Base-by-base conservation (phyloP, 1,140 invertebrate genomes). In the Psilanteris sp. region DNA sequence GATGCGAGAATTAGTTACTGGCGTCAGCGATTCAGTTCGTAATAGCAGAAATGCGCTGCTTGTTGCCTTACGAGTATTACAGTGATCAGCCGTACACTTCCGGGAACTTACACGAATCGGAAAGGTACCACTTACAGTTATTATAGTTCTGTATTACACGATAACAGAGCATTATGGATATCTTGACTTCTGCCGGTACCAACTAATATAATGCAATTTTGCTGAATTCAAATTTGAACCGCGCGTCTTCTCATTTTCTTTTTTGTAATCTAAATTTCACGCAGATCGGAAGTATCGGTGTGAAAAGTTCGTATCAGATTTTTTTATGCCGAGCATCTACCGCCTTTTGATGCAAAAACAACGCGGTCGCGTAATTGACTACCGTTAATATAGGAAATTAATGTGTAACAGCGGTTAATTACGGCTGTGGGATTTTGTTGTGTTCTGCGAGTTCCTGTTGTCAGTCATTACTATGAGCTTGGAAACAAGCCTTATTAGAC, bases 81-180 rank as follows among this genome's bases (percentile, higher is more conserved):
- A 77, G 79, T 82, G 76, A 80, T 85, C 79, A 79, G 73, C n/a
- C 68, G 74, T 27, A 39, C 44, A 75, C 64, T 68, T 75, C 66
- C 57, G 46, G 61, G 57, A 68, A 66, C 67, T 59, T 70, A 54
- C 74, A 78, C 75, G 70, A 61, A 62, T 57, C 74, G 79, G 79
- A 79, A 78, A 82, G 75, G 68, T 79, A 84, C 64, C 75, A 83
- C 79, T 85, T 85, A 86, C 79, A 79, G 79, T 81, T 83, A 81
- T 85, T 84, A 85, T 81, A 76, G 79, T 80, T 76, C 70, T 73
- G 78, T 77, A 79, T 80, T 86, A 82, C 79, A 76, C 72, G 79
- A 85, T 85, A 87, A 87, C 83, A 70, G 74, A 78, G 79, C 74
- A 81, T 81, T 81, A 76, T 68, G 62, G 39, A 78, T 81, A 57